Evolutionary conservation across 2,113 vertebrate genomes (phyloP).

Genomic region (Cranoglanis bouderius): DNA sequence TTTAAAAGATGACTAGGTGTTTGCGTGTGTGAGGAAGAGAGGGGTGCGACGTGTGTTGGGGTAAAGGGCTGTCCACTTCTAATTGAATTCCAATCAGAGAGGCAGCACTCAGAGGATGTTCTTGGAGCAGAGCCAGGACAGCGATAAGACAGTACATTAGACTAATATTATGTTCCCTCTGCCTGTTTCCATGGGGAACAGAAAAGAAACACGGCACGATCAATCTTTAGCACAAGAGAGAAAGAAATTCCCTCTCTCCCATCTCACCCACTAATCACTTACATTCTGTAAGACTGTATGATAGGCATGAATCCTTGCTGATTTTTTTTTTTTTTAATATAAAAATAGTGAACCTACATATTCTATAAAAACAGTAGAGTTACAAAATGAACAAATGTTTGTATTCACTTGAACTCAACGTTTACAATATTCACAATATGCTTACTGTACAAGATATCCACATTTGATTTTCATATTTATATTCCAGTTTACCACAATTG

Average conservation of each 20-base stretch:
- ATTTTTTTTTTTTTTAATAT: not conserved
- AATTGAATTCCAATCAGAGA: conserved; percentile 75
- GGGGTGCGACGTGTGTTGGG: conserved; percentile 50
- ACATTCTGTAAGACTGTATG: conserved; percentile 11
- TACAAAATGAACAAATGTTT: not conserved
- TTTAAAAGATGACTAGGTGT: conserved; percentile 33
- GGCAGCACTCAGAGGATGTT: conserved; percentile 59
- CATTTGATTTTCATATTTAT: not conserved
- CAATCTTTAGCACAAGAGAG: conserved; percentile 72
- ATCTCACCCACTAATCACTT: conserved; percentile 69
- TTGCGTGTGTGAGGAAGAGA: not conserved
- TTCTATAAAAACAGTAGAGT: not conserved
- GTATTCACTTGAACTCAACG: not conserved
- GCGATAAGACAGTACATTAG: conserved; percentile 75
- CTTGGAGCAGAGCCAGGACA: conserved; percentile 74
- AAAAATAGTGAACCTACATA: no score
- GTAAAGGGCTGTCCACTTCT: conserved; percentile 71
- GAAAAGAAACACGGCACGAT: conserved; percentile 76
- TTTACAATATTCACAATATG: not conserved
- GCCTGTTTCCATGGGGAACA: conserved; percentile 78
- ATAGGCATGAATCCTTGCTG: not conserved
- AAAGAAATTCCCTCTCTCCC: conserved; percentile 71
- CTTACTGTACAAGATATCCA: not conserved
- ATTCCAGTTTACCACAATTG: not conserved
- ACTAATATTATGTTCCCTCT: conserved; percentile 78